phyloP scores from a whole-genome alignment of 2,113 vertebrate genomes.

The Paracanthobrama guichenoti region DNA sequence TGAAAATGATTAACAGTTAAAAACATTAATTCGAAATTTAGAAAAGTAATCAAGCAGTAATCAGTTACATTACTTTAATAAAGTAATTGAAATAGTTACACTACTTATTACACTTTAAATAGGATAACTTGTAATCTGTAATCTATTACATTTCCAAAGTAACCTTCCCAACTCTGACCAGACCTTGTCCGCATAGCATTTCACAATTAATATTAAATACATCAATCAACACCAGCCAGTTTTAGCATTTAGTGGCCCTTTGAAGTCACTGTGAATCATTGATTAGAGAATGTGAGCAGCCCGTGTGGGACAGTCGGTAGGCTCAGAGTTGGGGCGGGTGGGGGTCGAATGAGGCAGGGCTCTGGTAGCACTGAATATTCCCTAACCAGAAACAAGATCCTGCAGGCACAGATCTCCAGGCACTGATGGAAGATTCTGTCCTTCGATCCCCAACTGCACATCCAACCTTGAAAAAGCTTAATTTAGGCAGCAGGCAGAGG shows the following conservation, averaged over 20 bases:
- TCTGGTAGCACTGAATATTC: conserved; percentile 50
- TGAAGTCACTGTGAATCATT: conserved; percentile 2
- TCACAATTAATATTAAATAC: conserved; percentile 2
- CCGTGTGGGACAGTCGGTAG: not conserved
- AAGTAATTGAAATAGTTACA: too few relatives aligned
- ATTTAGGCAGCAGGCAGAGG: conserved; percentile 57
- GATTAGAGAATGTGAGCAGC: conserved; percentile 20
- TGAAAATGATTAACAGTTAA: too few relatives aligned
- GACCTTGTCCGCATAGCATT: not conserved
- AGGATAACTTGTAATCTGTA: too few relatives aligned
- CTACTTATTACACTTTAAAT: too few relatives aligned
- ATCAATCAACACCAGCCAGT: not conserved
- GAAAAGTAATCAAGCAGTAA: too few relatives aligned
- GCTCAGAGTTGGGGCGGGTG: not conserved
- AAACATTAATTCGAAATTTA: too few relatives aligned
- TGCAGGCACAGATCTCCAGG: conserved; percentile 55
- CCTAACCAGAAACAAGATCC: conserved; percentile 58
- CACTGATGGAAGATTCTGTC: conserved; percentile 59
- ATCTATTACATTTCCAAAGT: too few relatives aligned
- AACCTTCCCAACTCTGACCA: too few relatives aligned
- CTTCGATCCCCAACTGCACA: conserved; percentile 53
- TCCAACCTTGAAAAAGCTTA: conserved; percentile 59
- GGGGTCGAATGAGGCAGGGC: conserved; percentile 34
- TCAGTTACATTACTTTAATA: too few relatives aligned
- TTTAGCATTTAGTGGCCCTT: not conserved